Percentiles rank a stretch among this genome's conserved stretches.
Evolutionary conservation across 2,797 vertebrate species (phyloP).

Genomic region (Pangasius sanitwongsei): DNA sequence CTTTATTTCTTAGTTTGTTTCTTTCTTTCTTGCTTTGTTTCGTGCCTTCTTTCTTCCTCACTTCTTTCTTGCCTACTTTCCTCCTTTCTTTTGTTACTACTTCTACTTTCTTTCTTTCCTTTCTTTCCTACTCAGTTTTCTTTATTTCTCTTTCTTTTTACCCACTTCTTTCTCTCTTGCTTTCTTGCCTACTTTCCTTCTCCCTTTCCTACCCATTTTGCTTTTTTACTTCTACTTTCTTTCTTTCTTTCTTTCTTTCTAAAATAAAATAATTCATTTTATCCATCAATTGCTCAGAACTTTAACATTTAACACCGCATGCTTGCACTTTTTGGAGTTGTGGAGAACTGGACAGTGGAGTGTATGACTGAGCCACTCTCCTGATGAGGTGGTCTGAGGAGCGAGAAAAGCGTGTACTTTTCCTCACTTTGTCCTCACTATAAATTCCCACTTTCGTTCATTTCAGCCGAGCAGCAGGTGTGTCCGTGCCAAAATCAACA

Average conservation of each 20-base stretch:
- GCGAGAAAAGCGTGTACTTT: too few relatives aligned
- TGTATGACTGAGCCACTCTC: not conserved
- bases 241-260: not conserved
- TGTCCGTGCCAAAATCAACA: slow-evolving; percentile 97
- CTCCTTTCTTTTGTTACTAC: not conserved
- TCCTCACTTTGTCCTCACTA: not conserved
- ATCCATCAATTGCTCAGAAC: not conserved
- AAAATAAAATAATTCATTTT: not conserved
- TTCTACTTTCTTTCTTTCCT: too few relatives aligned
- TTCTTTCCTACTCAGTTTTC: not conserved
- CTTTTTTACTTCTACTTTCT: not conserved
- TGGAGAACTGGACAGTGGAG: not conserved
- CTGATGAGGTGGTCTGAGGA: not conserved
- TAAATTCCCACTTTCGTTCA: not conserved
- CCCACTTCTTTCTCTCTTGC: not conserved
- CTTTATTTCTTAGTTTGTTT: not conserved
- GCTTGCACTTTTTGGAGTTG: too few relatives aligned
- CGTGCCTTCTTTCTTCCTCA: not conserved
- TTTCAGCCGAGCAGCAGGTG: slow-evolving; percentile 86
- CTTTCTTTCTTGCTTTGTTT: not conserved
- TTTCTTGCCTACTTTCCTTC: not conserved
- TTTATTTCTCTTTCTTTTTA: not conserved
- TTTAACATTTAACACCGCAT: not conserved
- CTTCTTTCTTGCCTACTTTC: not conserved
- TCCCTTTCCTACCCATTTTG: not conserved